Conservation (phyloP, 2,797 vertebrate species). For the Enteromius radiatus region DNA sequence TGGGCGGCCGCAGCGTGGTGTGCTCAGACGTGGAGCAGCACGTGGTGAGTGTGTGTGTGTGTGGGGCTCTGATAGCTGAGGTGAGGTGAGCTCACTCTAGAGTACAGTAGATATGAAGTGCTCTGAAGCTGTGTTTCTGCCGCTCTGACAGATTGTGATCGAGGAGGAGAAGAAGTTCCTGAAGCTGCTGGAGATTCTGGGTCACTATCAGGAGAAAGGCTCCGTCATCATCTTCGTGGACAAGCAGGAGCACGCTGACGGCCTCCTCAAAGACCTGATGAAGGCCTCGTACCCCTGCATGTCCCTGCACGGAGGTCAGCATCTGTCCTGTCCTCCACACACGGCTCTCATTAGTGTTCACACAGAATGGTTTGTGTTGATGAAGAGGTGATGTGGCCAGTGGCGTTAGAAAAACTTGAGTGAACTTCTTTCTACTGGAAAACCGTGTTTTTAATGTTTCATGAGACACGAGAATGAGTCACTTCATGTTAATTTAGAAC, state of each 20-base stretch:
- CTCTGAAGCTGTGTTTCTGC: background rate
- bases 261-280: constrained; percentile 95
- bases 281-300: constrained; percentile 98
- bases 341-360: no score
- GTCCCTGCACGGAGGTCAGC: constrained; percentile 91
- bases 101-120: background rate
- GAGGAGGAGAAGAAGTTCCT: constrained; percentile 97
- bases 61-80: no score
- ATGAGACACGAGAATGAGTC: no score
- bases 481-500: no score
- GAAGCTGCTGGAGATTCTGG: constrained; percentile 94
- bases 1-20: constrained; percentile 96
- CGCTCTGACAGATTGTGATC: constrained; percentile 87
- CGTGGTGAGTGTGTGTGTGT: constrained; percentile 77
- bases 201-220: constrained; percentile 97
- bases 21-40: constrained; percentile 98
- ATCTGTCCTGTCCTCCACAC: background rate
- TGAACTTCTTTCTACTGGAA: no score
- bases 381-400: no score
- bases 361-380: no score
- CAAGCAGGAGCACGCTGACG: constrained; percentile 97
- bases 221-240: constrained; percentile 98
- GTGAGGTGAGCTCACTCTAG: background rate
- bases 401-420: no score
- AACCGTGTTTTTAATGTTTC: no score